These are phyloP conservation scores for Etheostoma spectabile DNA, from an alignment of 2,113 vertebrate species.

Conservation along the genomic window DNA sequence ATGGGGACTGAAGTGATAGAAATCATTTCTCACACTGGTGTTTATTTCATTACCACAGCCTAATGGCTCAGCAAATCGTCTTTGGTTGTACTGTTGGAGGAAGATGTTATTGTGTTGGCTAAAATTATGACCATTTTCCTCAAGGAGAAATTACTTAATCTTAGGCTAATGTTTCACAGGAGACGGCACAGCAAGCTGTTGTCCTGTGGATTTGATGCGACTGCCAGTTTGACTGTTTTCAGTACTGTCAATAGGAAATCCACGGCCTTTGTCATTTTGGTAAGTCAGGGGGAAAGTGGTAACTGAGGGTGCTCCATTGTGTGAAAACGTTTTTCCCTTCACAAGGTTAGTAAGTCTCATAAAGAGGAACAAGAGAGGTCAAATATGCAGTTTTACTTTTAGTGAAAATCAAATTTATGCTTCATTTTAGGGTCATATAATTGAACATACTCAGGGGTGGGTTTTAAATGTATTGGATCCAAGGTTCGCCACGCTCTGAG, in stretches of 20 bases:
- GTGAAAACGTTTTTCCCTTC: not conserved
- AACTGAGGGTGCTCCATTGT: not conserved
- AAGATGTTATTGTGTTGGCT: slow-evolving; percentile 68
- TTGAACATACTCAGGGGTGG: not conserved
- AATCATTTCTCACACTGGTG: slow-evolving; percentile 76
- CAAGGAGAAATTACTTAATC: slow-evolving; percentile 60
- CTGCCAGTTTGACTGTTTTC: slow-evolving; percentile 39
- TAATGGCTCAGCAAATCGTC: slow-evolving; percentile 76
- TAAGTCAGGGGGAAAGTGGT: slow-evolving; percentile 27
- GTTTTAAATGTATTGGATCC: slow-evolving; percentile 33
- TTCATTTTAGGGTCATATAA: slow-evolving; percentile 1
- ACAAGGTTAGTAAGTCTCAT: not conserved
- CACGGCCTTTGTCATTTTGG: slow-evolving; percentile 1
- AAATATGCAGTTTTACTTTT: slow-evolving; percentile 11
- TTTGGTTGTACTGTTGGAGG: slow-evolving; percentile 66
- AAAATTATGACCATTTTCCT: slow-evolving; percentile 65
- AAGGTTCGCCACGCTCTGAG: slow-evolving; percentile 19
- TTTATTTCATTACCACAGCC: slow-evolving; percentile 81
- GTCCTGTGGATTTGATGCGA: slow-evolving; percentile 25
- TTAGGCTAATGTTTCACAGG: slow-evolving; percentile 70
- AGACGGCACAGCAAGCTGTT: not conserved
- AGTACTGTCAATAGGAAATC: slow-evolving; percentile 14
- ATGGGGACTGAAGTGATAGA: slow-evolving; percentile 75
- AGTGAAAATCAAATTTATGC: not conserved
- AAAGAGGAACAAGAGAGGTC: slow-evolving; percentile 9